phyloP scores from a whole-genome alignment of 2,113 vertebrate species.

The Hepsetus odoe region DNA sequence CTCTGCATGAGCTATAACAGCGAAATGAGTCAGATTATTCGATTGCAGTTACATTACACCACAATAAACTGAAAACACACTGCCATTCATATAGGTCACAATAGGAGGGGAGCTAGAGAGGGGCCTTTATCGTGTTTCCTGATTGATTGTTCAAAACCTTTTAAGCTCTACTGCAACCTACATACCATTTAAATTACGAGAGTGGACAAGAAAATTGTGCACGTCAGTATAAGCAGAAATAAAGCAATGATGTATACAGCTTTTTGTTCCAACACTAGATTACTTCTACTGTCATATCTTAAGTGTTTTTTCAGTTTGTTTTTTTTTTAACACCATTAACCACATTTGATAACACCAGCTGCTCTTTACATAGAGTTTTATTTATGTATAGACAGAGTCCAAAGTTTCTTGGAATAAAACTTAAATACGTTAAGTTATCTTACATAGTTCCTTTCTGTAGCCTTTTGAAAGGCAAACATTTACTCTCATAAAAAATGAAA shows the following conservation, averaged over 20 bases:
- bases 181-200: constrained; percentile 53
- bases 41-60: constrained; percentile 56
- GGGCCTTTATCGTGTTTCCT: constrained; percentile 52
- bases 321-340: too few relatives aligned
- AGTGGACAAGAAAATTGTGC: constrained; percentile 36
- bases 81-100: constrained; percentile 38
- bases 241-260: neutral
- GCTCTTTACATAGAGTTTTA: neutral
- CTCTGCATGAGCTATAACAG: constrained; percentile 60
- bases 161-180: constrained; percentile 60
- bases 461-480: too few relatives aligned
- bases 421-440: too few relatives aligned
- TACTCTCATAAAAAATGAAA: too few relatives aligned
- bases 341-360: neutral
- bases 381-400: neutral
- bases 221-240: neutral
- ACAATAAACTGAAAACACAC: constrained; percentile 64
- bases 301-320: neutral
- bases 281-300: neutral
- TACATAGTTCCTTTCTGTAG: too few relatives aligned
- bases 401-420: neutral
- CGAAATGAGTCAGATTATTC: constrained; percentile 65
- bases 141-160: constrained; percentile 48
- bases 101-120: neutral
- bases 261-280: constrained; percentile 1